Base-by-base conservation (phyloP, 2,888 invertebrate genomes). In the Anarsia innoxiella region DNA sequence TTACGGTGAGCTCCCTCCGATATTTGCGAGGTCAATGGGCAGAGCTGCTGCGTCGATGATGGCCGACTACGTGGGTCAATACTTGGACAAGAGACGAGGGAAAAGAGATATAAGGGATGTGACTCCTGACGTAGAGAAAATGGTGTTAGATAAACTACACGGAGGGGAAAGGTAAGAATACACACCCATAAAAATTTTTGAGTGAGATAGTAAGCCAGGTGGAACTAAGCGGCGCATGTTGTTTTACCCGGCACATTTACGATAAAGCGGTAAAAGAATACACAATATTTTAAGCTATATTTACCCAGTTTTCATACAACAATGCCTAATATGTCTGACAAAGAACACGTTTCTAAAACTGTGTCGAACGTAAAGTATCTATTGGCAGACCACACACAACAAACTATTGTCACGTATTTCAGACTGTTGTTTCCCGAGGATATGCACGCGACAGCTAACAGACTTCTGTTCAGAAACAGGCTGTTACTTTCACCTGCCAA, bases 151-250 rank as follows among this genome's bases (percentile, higher is more conserved):
- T 50, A 73, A 59, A 80, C 85, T 94, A 53, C 93, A 94, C 59
- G 94, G 94, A 2, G 94, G 94, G 23, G 94, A 94, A 76, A 88
- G 88, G 87, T 87, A 57, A n/a, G n/a, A n/a, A n/a, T n/a, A n/a
- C n/a, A n/a, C n/a, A n/a, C n/a, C n/a, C n/a, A n/a, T n/a, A n/a
- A n/a, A n/a, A n/a, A n/a, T n/a, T n/a, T n/a, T n/a, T n/a, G n/a
- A n/a, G n/a, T n/a, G n/a, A n/a, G n/a, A n/a, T n/a, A n/a, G n/a
- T n/a, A n/a, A n/a, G n/a, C n/a, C n/a, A n/a, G n/a, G n/a, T n/a
- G n/a, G n/a, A n/a, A n/a, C n/a, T n/a, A n/a, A n/a, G n/a, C n/a
- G n/a, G n/a, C n/a, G n/a, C n/a, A n/a, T n/a, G n/a, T n/a, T n/a
- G n/a, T n/a, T n/a, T n/a, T n/a, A n/a, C n/a, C n/a, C n/a, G n/a